Percentiles rank a stretch among this genome's conserved stretches.
Evolutionary conservation across 2,797 vertebrate genomes (phyloP).

Genomic region (Sebastolobus alascanus): DNA sequence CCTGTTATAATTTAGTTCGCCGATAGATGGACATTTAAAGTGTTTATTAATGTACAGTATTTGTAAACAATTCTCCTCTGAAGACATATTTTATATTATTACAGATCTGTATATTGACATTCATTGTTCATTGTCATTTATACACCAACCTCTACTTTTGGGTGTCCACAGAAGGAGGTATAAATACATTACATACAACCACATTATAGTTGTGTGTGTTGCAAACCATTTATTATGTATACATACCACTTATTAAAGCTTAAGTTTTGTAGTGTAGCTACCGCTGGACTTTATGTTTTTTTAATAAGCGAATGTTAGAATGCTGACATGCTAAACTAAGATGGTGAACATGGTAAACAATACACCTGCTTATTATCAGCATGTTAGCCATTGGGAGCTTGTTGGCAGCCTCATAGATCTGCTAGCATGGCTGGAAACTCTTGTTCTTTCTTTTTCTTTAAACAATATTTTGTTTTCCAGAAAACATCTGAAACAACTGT

Average conservation of each 20-base stretch:
- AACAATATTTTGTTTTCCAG: too few relatives aligned
- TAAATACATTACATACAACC: background rate
- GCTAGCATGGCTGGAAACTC: background rate
- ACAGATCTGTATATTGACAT: background rate
- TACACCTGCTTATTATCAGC: background rate
- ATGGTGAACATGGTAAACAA: background rate
- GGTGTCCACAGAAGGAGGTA: background rate
- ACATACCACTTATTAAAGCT: too few relatives aligned
- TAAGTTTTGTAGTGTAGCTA: background rate
- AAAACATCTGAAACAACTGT: too few relatives aligned
- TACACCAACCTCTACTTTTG: background rate
- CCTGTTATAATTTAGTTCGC: background rate
- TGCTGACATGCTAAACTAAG: too few relatives aligned
- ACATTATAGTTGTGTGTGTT: background rate
- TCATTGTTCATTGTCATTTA: background rate
- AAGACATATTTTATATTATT: background rate
- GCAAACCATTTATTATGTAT: too few relatives aligned
- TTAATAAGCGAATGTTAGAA: too few relatives aligned
- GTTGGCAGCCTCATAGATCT: background rate
- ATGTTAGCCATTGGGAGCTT: background rate
- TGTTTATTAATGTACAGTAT: background rate
- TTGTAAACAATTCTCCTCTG: background rate
- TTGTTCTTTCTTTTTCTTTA: background rate
- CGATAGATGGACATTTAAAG: background rate
- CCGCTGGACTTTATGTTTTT: too few relatives aligned